These are phyloP conservation scores for Daktulosphaira vitifoliae DNA, from an alignment of 1,140 invertebrate genomes.

Conservation along the genomic window DNA sequence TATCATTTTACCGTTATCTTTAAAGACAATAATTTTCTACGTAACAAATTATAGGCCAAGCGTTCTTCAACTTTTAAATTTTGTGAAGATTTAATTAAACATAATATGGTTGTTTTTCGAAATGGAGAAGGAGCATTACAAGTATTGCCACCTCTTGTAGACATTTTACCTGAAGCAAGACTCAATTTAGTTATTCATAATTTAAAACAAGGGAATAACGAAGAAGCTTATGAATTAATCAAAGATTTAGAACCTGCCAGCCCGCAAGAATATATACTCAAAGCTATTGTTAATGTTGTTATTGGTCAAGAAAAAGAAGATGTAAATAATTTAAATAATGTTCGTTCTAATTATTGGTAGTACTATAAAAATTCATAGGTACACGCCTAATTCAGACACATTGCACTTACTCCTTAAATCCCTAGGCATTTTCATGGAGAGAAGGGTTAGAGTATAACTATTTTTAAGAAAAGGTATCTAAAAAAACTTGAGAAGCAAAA, in stretches of 20 bases:
- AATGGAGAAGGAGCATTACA: constrained; percentile 88
- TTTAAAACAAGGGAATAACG: constrained; percentile 74
- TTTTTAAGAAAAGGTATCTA: too few relatives aligned
- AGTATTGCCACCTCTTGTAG: constrained; percentile 81
- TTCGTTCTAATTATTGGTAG: too few relatives aligned
- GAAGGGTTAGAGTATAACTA: too few relatives aligned
- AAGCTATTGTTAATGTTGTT: constrained; percentile 89
- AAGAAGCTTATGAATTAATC: constrained; percentile 82
- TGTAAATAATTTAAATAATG: too few relatives aligned
- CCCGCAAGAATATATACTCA: constrained; percentile 92
- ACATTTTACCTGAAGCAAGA: constrained; percentile 92
- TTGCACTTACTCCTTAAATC: too few relatives aligned
- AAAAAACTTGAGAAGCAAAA: too few relatives aligned
- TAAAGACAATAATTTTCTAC: too few relatives aligned
- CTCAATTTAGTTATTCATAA: constrained; percentile 94
- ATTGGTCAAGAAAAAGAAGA: constrained; percentile 86
- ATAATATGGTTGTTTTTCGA: constrained; percentile 93
- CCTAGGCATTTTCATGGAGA: too few relatives aligned
- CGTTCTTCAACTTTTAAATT: constrained; percentile 60
- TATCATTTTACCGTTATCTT: too few relatives aligned
- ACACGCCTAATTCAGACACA: too few relatives aligned
- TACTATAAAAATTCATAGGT: too few relatives aligned
- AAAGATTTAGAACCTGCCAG: constrained; percentile 87
- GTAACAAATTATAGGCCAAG: not conserved
- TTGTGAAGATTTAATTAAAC: constrained; percentile 85